Evolutionary conservation across 2,797 vertebrate genomes (phyloP).

Genomic region (Lateolabrax maculatus): DNA sequence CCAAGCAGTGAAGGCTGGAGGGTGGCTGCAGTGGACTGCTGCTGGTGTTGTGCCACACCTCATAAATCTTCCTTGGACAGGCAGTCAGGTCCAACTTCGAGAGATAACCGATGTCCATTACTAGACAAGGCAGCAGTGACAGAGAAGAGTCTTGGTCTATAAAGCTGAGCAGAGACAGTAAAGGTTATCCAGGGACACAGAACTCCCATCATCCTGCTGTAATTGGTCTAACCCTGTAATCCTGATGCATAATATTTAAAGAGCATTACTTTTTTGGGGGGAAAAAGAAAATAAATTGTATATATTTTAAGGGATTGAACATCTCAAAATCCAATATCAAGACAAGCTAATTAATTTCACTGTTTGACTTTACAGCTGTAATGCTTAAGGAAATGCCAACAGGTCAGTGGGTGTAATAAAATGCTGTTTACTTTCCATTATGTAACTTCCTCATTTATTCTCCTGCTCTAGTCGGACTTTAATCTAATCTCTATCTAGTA

Average conservation of each 20-base stretch:
- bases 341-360: background rate
- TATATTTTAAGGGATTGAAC: background rate
- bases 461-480: background rate
- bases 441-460: constrained; percentile 30
- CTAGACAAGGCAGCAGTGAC: constrained; percentile 29
- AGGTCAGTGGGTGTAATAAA: constrained; percentile 24
- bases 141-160: constrained; percentile 20
- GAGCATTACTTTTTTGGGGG: background rate
- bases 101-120: constrained; percentile 54
- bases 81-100: constrained; percentile 58
- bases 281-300: background rate
- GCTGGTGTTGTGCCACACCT: constrained; percentile 60
- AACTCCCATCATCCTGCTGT: constrained; percentile 24
- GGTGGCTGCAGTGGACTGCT: constrained; percentile 47
- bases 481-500: constrained; percentile 27
- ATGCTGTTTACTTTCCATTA: constrained; percentile 23
- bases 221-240: constrained; percentile 15
- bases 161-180: constrained; percentile 21
- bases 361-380: constrained; percentile 10
- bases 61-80: constrained; percentile 67
- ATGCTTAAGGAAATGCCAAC: constrained; percentile 26
- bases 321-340: background rate
- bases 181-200: constrained; percentile 44
- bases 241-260: background rate
- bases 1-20: constrained; percentile 32